Conservation (phyloP, 2,797 vertebrate genomes). For the Scyliorhinus canicula region DNA sequence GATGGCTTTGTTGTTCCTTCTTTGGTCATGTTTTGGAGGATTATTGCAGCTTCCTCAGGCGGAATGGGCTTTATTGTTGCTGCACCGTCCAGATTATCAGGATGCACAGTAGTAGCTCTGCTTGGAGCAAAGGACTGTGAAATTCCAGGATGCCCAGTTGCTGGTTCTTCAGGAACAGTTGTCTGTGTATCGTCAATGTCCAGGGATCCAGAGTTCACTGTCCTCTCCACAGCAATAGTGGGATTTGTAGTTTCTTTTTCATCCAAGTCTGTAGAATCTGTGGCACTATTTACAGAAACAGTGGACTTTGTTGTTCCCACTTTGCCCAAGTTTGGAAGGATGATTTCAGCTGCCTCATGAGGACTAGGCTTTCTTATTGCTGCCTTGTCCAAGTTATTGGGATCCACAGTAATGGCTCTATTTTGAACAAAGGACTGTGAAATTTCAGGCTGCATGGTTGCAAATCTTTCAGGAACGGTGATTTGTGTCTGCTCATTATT, state of each 20-base stretch:
- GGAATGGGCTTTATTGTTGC: not conserved
- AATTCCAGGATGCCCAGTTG: not conserved
- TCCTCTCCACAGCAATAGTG: not conserved
- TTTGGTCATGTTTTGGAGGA: no score
- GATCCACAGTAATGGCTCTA: not conserved
- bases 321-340: not conserved
- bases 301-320: not conserved
- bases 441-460: not conserved
- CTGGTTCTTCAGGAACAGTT: not conserved
- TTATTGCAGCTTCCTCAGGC: no score
- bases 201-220: not conserved
- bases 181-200: not conserved
- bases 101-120: not conserved
- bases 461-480: not conserved
- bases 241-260: not conserved
- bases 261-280: not conserved
- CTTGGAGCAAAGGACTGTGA: not conserved
- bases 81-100: not conserved
- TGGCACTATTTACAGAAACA: not conserved
- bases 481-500: no score
- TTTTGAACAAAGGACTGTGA: not conserved
- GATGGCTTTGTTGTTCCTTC: not conserved
- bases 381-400: not conserved
- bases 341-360: not conserved
- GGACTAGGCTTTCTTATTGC: not conserved